Conservation (phyloP, 2,888 invertebrate species). For the Tenthredo scrophulariae region DNA sequence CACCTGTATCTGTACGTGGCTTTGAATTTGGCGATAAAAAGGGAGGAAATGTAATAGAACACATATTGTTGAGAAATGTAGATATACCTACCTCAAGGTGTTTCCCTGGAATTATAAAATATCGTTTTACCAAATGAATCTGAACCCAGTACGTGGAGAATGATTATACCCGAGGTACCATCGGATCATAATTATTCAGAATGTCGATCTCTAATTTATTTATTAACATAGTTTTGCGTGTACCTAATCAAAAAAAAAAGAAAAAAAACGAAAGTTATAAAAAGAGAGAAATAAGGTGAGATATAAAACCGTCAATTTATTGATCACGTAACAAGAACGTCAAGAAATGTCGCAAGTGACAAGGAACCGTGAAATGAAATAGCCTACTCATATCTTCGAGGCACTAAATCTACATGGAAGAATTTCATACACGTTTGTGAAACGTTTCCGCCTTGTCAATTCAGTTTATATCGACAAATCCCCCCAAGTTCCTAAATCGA, state of each 20-base stretch:
- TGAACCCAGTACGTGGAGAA: too few species aligned
- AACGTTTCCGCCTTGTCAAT: slow-evolving; percentile 1
- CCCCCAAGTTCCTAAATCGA: too few species aligned
- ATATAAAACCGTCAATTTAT: slow-evolving; percentile 10
- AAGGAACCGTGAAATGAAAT: slow-evolving; percentile 32
- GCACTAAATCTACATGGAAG: background rate
- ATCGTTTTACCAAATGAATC: too few species aligned
- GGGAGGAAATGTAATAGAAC: background rate
- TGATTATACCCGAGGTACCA: too few species aligned
- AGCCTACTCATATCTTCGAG: background rate
- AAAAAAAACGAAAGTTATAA: background rate
- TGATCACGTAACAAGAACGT: slow-evolving; percentile 1
- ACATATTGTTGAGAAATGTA: background rate
- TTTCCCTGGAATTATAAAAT: too few species aligned
- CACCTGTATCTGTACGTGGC: background rate
- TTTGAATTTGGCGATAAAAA: background rate
- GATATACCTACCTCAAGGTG: too few species aligned
- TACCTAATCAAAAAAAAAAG: background rate
- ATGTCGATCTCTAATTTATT: too few species aligned
- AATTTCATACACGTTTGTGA: background rate
- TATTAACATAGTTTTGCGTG: background rate
- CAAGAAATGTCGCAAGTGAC: slow-evolving; percentile 7
- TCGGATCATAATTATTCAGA: too few species aligned
- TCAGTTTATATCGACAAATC: background rate
- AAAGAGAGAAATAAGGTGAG: background rate